Evolutionary conservation across 2,113 vertebrate genomes (phyloP).

Genomic region (Falco punctatus): DNA sequence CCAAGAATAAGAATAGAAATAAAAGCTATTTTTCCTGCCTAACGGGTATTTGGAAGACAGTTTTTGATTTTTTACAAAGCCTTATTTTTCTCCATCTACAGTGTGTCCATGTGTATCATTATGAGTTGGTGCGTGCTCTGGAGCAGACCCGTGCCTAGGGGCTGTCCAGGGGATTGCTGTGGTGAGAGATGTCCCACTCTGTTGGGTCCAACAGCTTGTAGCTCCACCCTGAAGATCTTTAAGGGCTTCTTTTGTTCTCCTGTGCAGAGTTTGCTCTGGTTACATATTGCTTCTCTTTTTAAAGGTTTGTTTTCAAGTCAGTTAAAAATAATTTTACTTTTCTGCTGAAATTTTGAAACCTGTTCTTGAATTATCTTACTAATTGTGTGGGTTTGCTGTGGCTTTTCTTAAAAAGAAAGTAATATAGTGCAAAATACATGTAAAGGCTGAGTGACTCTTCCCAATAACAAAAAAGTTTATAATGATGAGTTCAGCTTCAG

Average conservation of each 20-base stretch:
- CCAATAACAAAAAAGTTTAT: background rate
- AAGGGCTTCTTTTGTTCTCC: background rate
- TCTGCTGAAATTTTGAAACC: background rate
- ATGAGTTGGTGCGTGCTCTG: background rate
- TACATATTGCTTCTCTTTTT: background rate
- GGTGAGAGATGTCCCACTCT: background rate
- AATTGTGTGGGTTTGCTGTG: background rate
- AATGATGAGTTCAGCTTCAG: background rate
- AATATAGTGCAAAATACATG: background rate
- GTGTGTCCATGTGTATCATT: rapidly evolving
- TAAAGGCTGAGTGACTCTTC: background rate
- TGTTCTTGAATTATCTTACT: background rate
- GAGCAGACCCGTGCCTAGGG: background rate
- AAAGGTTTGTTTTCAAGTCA: background rate
- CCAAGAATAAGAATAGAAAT: background rate
- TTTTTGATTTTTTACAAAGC: background rate
- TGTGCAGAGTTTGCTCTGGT: background rate
- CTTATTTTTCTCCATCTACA: background rate
- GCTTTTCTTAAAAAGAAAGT: background rate
- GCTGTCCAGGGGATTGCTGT: background rate
- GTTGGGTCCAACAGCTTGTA: background rate
- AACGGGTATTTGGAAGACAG: background rate
- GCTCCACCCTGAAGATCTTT: background rate
- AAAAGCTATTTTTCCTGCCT: background rate
- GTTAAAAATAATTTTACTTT: background rate